Conservation (phyloP, 2,797 vertebrate species). For the Darevskia nairensis region DNA sequence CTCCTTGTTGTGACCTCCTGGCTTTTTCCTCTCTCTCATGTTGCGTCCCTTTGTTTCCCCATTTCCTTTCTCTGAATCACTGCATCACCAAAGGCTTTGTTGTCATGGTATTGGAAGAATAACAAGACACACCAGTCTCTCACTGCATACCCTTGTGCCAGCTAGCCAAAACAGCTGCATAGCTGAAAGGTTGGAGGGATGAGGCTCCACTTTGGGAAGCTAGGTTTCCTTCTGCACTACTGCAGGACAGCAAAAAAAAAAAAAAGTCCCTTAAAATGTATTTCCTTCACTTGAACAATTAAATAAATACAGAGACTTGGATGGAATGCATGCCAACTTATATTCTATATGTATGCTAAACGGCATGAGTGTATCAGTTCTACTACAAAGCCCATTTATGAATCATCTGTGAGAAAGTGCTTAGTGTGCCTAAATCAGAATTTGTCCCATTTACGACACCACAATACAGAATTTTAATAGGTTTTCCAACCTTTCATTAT, state of each 20-base stretch:
- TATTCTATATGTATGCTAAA: background rate
- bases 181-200: constrained; percentile 54
- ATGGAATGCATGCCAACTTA: background rate
- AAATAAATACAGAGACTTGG: constrained; percentile 22
- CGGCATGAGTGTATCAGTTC: fast-evolving
- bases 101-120: constrained; percentile 52
- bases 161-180: constrained; percentile 57
- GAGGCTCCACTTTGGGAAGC: constrained; percentile 50
- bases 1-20: constrained; percentile 32
- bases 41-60: constrained; percentile 28
- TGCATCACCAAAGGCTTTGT: constrained; percentile 38
- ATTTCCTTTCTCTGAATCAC: constrained; percentile 56
- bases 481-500: background rate
- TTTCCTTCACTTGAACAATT: constrained; percentile 28
- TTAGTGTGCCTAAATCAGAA: background rate
- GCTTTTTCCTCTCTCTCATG: constrained; percentile 8
- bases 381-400: background rate
- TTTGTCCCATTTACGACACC: background rate
- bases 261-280: constrained; percentile 7
- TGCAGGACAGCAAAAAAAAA: constrained; percentile 30
- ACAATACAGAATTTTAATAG: background rate
- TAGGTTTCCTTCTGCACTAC: constrained; percentile 55
- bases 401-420: background rate
- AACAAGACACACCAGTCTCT: constrained; percentile 60
- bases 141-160: constrained; percentile 32